Evolutionary conservation across 2,888 invertebrate genomes (phyloP).

Genomic region (Cephalotes varians): DNA sequence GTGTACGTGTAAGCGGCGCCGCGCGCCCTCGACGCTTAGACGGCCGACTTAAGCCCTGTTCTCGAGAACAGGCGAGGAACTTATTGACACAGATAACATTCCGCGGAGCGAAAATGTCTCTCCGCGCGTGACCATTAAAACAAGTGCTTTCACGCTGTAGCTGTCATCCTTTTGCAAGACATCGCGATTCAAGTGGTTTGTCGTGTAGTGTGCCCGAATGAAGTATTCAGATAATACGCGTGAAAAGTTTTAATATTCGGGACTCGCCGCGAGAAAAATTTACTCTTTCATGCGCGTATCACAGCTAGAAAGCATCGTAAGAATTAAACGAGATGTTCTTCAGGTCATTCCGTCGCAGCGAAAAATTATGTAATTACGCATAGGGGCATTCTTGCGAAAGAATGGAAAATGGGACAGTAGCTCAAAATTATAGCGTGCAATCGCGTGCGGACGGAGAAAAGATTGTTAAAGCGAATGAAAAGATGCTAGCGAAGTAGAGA

Average conservation of each 20-base stretch:
- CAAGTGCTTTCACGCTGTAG: background rate
- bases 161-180: background rate
- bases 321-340: slow-evolving; percentile 23
- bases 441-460: slow-evolving; percentile 46
- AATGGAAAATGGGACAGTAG: slow-evolving; percentile 40
- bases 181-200: background rate
- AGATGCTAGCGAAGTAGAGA: background rate
- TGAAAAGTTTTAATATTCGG: background rate
- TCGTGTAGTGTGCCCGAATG: background rate
- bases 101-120: slow-evolving; percentile 18
- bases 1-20: slow-evolving; percentile 43
- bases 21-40: slow-evolving; percentile 4
- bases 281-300: background rate
- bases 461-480: slow-evolving; percentile 56
- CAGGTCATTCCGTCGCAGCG: background rate
- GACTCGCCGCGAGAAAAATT: background rate
- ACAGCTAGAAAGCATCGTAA: background rate
- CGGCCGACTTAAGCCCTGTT: slow-evolving; percentile 2
- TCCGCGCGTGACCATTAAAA: slow-evolving; percentile 33
- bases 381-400: slow-evolving; percentile 29
- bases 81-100: slow-evolving; percentile 55
- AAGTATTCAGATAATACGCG: background rate
- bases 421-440: slow-evolving; percentile 46
- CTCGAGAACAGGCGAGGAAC: slow-evolving; percentile 1
- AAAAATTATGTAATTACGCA: slow-evolving; percentile 50